These are phyloP conservation scores for Pseudomyrmex pallidus DNA, from an alignment of 1,140 invertebrate genomes.

Conservation along the genomic window DNA sequence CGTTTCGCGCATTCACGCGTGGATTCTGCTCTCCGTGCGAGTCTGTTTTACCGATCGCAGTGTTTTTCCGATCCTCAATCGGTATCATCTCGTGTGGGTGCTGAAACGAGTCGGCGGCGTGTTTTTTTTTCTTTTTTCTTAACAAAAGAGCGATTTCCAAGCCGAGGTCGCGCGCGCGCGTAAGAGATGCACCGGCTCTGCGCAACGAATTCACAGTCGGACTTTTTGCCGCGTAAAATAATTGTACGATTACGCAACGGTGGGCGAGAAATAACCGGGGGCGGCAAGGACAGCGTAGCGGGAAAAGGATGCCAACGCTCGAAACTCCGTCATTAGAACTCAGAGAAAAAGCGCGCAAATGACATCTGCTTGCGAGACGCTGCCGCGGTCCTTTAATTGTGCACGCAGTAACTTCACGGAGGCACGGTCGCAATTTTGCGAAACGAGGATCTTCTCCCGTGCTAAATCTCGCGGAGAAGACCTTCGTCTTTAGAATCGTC, in stretches of 20 bases:
- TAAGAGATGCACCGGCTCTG: slow-evolving; percentile 34
- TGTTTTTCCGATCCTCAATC: slow-evolving; percentile 9
- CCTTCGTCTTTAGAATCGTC: neutral
- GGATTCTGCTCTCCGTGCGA: too few relatives aligned
- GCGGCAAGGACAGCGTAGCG: slow-evolving; percentile 64
- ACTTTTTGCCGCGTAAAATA: slow-evolving; percentile 58
- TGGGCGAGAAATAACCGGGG: slow-evolving; percentile 58
- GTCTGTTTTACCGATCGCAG: neutral
- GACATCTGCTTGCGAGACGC: slow-evolving; percentile 2
- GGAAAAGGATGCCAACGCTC: slow-evolving; percentile 55
- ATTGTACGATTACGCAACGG: slow-evolving; percentile 63
- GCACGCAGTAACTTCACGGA: slow-evolving; percentile 27
- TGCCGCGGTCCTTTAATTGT: slow-evolving; percentile 32
- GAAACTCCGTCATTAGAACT: slow-evolving; percentile 63
- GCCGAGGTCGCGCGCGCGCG: slow-evolving; percentile 23
- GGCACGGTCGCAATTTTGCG: slow-evolving; percentile 50
- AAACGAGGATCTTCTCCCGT: slow-evolving; percentile 30
- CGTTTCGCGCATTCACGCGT: too few relatives aligned
- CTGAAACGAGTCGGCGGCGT: slow-evolving; percentile 19
- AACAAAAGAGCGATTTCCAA: slow-evolving; percentile 6
- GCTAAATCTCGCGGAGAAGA: neutral
- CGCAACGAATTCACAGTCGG: slow-evolving; percentile 40
- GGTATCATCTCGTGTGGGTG: slow-evolving; percentile 34
- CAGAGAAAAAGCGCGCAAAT: slow-evolving; percentile 12
- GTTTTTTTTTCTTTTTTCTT: neutral